Evolutionary conservation across 2,113 vertebrate species (phyloP).

Genomic region (Anser cygnoides): DNA sequence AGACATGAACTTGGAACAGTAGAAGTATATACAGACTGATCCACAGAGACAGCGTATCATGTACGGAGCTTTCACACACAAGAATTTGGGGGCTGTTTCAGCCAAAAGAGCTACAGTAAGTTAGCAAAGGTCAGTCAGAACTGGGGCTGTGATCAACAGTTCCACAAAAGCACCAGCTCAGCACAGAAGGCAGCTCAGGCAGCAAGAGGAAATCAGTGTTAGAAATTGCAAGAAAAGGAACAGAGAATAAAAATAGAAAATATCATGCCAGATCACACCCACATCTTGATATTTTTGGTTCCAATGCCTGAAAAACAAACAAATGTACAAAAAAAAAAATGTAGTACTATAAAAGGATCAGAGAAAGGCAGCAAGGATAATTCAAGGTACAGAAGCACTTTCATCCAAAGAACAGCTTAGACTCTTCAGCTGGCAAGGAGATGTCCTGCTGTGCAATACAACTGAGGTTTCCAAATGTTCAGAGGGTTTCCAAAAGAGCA

Average conservation of each 20-base stretch:
- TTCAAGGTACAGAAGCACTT: neutral
- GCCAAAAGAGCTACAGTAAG: neutral
- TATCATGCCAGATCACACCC: neutral
- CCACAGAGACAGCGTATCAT: neutral
- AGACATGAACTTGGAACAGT: neutral
- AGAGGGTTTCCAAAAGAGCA: accelerated
- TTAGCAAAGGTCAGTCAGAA: neutral
- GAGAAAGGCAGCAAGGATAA: neutral
- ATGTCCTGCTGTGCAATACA: neutral
- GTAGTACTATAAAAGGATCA: neutral
- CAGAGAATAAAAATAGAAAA: neutral
- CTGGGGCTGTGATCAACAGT: neutral
- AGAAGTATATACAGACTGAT: neutral
- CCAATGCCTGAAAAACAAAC: neutral
- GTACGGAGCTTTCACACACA: neutral
- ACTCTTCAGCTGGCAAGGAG: neutral
- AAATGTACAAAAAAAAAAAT: neutral
- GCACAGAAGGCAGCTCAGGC: neutral
- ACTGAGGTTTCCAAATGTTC: neutral
- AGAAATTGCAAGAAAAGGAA: neutral
- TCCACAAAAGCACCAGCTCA: neutral
- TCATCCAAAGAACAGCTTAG: neutral
- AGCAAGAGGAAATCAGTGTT: neutral
- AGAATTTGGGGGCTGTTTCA: neutral
- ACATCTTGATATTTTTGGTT: neutral